phyloP scores from a whole-genome alignment of 2,113 vertebrate genomes.

The Neogale vison region DNA sequence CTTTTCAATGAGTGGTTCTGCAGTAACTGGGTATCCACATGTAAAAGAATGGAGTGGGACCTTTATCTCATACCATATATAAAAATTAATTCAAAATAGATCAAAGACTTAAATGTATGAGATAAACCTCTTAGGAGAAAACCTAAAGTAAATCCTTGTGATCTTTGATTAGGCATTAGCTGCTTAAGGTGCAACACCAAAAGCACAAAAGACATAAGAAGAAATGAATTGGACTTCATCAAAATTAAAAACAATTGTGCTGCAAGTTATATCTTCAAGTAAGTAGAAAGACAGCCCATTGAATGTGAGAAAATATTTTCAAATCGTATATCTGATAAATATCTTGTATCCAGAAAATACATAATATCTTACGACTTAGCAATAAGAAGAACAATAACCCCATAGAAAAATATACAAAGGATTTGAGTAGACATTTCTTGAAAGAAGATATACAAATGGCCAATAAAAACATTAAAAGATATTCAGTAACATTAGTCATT shows the following conservation, averaged over 20 bases:
- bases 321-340: neutral
- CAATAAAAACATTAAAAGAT: constrained; percentile 36
- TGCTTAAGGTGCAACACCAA: constrained; percentile 8
- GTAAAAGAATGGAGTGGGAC: constrained; percentile 8
- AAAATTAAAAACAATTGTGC: neutral
- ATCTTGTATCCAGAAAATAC: constrained; percentile 2
- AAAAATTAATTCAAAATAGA: constrained; percentile 35
- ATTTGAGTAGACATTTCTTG: constrained; percentile 34
- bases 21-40: neutral
- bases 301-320: constrained; percentile 32
- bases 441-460: constrained; percentile 3
- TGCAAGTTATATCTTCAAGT: constrained; percentile 8
- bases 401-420: neutral
- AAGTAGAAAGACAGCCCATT: constrained; percentile 27
- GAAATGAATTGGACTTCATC: neutral
- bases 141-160: constrained; percentile 24
- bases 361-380: neutral
- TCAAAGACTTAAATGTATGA: neutral
- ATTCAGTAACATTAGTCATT: neutral
- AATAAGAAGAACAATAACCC: constrained; percentile 38
- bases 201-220: constrained; percentile 45
- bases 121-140: constrained; percentile 42
- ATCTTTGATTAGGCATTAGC: neutral
- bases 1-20: constrained; percentile 5
- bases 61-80: neutral